phyloP scores from a whole-genome alignment of 2,797 vertebrate species.

The Xenentodon cancila region DNA sequence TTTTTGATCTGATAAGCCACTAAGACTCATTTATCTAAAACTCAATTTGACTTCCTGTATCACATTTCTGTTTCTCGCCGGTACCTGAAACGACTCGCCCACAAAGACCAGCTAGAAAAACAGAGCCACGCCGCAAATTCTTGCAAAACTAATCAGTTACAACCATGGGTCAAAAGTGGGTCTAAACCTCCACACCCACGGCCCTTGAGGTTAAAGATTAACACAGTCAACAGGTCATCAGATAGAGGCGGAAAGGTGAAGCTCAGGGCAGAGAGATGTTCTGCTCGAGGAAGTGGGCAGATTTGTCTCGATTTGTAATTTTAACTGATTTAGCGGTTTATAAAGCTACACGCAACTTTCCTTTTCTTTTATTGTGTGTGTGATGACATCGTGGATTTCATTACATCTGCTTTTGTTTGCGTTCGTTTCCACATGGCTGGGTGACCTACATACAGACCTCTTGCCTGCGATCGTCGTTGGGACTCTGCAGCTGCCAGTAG shows the following conservation, averaged over 20 bases:
- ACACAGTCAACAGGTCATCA: slow-evolving; percentile 21
- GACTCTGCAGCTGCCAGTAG: slow-evolving; percentile 96
- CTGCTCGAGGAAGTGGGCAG: slow-evolving; percentile 18
- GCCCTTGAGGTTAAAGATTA: slow-evolving; percentile 29
- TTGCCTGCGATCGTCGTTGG: slow-evolving; percentile 90
- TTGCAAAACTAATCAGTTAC: slow-evolving; percentile 15
- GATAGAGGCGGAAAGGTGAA: slow-evolving; percentile 22
- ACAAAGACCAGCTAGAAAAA: slow-evolving; percentile 32
- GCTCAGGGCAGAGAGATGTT: slow-evolving; percentile 13
- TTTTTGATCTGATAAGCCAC: slow-evolving; percentile 15
- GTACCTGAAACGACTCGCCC: slow-evolving; percentile 4
- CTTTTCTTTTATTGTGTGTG: too few species aligned
- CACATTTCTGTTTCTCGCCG: slow-evolving; percentile 6
- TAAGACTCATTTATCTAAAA: neutral
- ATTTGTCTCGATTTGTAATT: neutral
- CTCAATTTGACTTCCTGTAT: slow-evolving; percentile 26
- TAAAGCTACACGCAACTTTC: too few species aligned
- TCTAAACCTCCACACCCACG: slow-evolving; percentile 43
- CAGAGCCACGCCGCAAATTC: slow-evolving; percentile 14
- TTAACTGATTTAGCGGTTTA: too few species aligned
- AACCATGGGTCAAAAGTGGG: slow-evolving; percentile 36
- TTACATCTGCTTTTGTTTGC: too few species aligned
- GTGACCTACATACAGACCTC: slow-evolving; percentile 82
- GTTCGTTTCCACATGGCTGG: neutral
- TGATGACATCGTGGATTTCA: too few species aligned